These are phyloP conservation scores for Elysia crispata DNA, from an alignment of 2,888 invertebrate genomes.

Conservation along the genomic window DNA sequence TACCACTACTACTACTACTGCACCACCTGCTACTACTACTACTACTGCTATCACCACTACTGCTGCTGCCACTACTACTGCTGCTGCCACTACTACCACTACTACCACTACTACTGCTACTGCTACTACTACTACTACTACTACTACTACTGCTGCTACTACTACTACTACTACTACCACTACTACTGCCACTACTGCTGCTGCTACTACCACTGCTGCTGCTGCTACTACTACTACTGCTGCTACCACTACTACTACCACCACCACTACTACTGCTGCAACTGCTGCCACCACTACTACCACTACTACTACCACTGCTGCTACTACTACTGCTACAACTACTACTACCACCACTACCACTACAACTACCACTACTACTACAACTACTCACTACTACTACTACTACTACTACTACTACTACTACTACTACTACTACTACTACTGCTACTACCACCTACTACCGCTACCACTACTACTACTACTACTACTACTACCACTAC, in stretches of 20 bases:
- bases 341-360: background rate
- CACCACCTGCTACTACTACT: background rate
- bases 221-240: conserved; percentile 1
- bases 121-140: too few species aligned
- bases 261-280: background rate
- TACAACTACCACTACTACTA: conserved; percentile 1
- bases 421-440: conserved; percentile 4
- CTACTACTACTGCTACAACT: too few species aligned
- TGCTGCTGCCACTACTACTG: background rate
- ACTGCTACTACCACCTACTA: background rate
- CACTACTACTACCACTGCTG: background rate
- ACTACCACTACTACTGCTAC: too few species aligned
- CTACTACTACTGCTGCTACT: too few species aligned
- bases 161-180: too few species aligned
- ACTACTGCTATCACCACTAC: background rate
- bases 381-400: too few species aligned
- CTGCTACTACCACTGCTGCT: too few species aligned
- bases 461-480: background rate
- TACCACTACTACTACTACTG: background rate
- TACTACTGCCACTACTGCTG: too few species aligned
- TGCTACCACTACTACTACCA: background rate
- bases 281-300: background rate
- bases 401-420: background rate
- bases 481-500: conserved; percentile 1
- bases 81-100: too few species aligned